These are phyloP conservation scores for Drosophila pseudotalamancana DNA, from an alignment of 2,888 invertebrate genomes.

Conservation along the genomic window DNA sequence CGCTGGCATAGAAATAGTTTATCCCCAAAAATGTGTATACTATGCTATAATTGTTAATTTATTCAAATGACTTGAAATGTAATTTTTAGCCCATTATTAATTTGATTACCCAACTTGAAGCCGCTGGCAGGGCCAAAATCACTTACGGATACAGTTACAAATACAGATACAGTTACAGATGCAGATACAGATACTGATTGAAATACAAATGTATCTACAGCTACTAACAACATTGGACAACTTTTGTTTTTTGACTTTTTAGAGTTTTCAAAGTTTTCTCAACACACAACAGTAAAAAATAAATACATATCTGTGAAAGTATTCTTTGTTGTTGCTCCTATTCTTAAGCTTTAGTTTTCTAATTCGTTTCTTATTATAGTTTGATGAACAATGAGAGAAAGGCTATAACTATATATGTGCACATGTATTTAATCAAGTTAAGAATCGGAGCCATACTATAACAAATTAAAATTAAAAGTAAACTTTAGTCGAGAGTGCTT, in stretches of 20 bases:
- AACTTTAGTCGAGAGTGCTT: no score
- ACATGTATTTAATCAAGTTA: no score
- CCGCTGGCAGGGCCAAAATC: conserved; percentile 35
- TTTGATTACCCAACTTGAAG: conserved; percentile 71
- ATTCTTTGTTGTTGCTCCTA: conserved; percentile 2
- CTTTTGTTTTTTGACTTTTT: no score
- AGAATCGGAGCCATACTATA: no score
- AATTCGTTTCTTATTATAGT: not conserved
- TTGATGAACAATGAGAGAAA: no score
- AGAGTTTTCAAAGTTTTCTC: no score
- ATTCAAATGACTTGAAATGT: conserved; percentile 77
- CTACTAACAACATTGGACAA: conserved; percentile 2
- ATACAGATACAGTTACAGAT: not conserved
- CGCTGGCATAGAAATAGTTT: conserved; percentile 45
- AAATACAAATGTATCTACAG: conserved; percentile 32
- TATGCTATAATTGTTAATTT: conserved; percentile 79
- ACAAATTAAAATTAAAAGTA: no score
- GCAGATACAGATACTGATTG: not conserved
- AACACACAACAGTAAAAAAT: not conserved
- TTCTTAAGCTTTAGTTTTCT: not conserved
- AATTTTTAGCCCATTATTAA: conserved; percentile 77
- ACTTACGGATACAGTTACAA: conserved; percentile 43
- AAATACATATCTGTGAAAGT: not conserved
- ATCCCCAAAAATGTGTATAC: conserved; percentile 3
- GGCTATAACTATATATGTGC: no score